Conservation (phyloP, 2,113 vertebrate species). For the Malaclemys terrapin region DNA sequence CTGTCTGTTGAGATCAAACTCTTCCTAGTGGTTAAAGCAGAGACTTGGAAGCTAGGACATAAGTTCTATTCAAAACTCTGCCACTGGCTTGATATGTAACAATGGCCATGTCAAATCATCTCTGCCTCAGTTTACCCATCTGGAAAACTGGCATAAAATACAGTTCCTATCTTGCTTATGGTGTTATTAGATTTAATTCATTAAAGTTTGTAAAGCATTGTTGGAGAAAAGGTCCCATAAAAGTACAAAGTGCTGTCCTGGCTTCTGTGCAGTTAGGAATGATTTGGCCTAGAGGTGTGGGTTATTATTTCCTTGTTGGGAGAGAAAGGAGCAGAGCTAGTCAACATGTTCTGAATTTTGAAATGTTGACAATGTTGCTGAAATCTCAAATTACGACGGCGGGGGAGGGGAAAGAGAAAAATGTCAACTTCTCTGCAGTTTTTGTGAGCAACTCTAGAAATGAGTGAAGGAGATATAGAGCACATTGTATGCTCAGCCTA, state of each 20-base stretch:
- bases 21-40: accelerated
- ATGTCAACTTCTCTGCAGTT: not conserved
- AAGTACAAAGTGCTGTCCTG: not conserved
- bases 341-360: not conserved
- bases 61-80: not conserved
- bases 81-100: not conserved
- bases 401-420: not conserved
- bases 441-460: not conserved
- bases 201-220: not conserved
- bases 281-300: not conserved
- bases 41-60: not conserved
- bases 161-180: not conserved
- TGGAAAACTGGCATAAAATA: not conserved
- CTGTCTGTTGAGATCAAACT: not conserved
- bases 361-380: not conserved
- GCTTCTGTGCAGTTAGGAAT: not conserved
- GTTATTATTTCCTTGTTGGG: not conserved
- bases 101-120: not conserved
- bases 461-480: not conserved
- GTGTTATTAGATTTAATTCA: not conserved
- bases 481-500: not conserved
- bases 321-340: not conserved
- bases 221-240: not conserved
- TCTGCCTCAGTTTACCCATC: not conserved
- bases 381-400: not conserved